These are phyloP conservation scores for Lithophane ornitopus DNA, from an alignment of 2,888 invertebrate species.

Conservation along the genomic window DNA sequence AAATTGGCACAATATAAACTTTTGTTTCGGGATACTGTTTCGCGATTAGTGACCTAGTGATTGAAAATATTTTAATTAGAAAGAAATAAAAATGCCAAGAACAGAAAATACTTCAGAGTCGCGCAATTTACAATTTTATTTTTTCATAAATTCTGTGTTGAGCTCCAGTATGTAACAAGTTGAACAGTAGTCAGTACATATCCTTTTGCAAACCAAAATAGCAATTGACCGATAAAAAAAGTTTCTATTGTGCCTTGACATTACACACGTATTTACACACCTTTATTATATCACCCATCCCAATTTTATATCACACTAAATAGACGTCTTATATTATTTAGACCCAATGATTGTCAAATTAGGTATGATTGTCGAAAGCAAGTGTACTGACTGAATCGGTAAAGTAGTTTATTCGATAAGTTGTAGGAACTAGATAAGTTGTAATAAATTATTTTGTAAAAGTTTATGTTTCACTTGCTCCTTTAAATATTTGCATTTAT, in stretches of 20 bases:
- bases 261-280: slow-evolving; percentile 59
- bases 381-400: slow-evolving; percentile 70
- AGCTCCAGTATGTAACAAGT: not conserved
- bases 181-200: not conserved
- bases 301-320: slow-evolving; percentile 75
- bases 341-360: slow-evolving; percentile 57
- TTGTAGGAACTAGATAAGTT: slow-evolving; percentile 80
- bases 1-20: slow-evolving; percentile 27
- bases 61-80: not conserved
- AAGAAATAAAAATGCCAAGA: not conserved
- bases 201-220: too few species aligned
- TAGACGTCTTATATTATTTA: slow-evolving; percentile 51
- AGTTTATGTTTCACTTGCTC: slow-evolving; percentile 58
- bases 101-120: not conserved
- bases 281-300: slow-evolving; percentile 72
- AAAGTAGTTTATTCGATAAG: slow-evolving; percentile 60
- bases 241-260: slow-evolving; percentile 15
- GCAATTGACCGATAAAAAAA: slow-evolving; percentile 7
- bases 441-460: slow-evolving; percentile 81
- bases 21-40: slow-evolving; percentile 23
- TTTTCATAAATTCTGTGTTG: not conserved
- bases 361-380: slow-evolving; percentile 57
- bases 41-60: not conserved
- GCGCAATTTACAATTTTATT: not conserved
- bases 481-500: slow-evolving; percentile 32